Base-by-base conservation (phyloP, 2,888 invertebrate genomes). In the Drosophila vallismaia region DNA sequence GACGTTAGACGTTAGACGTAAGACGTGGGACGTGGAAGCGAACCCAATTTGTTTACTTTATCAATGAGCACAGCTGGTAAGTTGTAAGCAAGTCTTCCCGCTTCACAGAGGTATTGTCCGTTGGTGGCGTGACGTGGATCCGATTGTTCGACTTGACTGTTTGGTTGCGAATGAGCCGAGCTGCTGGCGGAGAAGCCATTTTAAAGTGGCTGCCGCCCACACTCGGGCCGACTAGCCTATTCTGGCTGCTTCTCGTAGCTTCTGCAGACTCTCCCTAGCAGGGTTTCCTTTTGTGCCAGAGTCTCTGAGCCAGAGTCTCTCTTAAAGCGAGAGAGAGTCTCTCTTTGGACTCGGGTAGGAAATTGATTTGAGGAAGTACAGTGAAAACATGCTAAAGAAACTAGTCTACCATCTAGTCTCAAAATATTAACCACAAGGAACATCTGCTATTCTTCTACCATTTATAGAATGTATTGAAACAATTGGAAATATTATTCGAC, bases 391-490 rank as follows among this genome's bases (percentile, higher is more conserved):
- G 2, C 1, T 2, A 19, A 19, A 19, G 19, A 19, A 19, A 19
- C 19, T 19, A 19, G 19, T 19, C 19, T 19, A 19, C 19, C 19
- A 19, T 19, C 19, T 19, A 1, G 19, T 2, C 19, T 1, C 19
- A 2, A 19, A 19, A 19, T 19, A 19, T 0, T 19, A 1, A 0
- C 95, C 95, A 0, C 93, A 93, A 92, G 94, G 95, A 75, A 94
- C 94, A 0, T 95, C 95, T 0, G 67, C 83, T 5, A 80, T 93
- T 80, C 81, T 95, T 86, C 94, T 95, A 92, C 94, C 94, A 29
- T 95, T 95, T 92, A 94, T 95, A 93, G 95, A 95, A 6, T 90
- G 94, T 91, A 95, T 95, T 93, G 95, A 95, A 94, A 93, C 94
- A 38, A 94, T 95, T 92, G 95, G 95, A 82, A 95, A 95, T 92